Base-by-base conservation (phyloP, 2,797 vertebrate species). In the Typhlichthys subterraneus region DNA sequence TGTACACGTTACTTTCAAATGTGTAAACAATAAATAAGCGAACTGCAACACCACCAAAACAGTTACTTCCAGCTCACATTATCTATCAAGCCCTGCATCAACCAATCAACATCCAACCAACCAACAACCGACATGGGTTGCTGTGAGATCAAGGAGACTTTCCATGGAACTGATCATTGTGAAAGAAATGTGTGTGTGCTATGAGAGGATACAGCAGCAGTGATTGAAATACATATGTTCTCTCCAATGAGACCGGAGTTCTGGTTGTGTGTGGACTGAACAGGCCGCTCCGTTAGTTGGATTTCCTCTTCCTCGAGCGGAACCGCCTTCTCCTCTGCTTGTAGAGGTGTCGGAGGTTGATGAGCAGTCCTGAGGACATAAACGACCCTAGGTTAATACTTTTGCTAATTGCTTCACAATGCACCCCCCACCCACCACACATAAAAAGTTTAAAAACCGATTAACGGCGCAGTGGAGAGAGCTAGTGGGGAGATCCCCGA, bases 281-380 rank as follows among this genome's bases (percentile, higher is more conserved):
- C 9, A 6, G 2, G 47, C 3, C 7, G 31, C 19, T 51, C 33
- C 31, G 15, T 87, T 80, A 98, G 49, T 94, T 89, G 65, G 87
- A 76, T 89, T 97, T 97, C 79, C 93, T 93, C 88, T 95, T 96
- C 88, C 91, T 95, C 12, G 90, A 87, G 81, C 94, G 92, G 33
- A 90, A 95, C 12, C 89, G 90, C 47, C 91, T 90, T 77, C 87
- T 93, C 81, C 96, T 89, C 85, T 96, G 96, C 84, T 96, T 97
- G 90, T 93, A 94, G 80, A 98, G 91, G 69, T 97, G 91, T 59
- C 91, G 93, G 84, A 92, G 94, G 82, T 97, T 97, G 77, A 94
- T 77, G 83, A 93, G 95, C 49, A 94, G 63, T 58, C 93, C 96
- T 98, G 10, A 23, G 17, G 17, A 66, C 13, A 53, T 65, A 46